Percentiles rank a stretch among this genome's conserved stretches.
Conservation (phyloP, 2,797 vertebrate genomes). For the Ataeniobius toweri region DNA sequence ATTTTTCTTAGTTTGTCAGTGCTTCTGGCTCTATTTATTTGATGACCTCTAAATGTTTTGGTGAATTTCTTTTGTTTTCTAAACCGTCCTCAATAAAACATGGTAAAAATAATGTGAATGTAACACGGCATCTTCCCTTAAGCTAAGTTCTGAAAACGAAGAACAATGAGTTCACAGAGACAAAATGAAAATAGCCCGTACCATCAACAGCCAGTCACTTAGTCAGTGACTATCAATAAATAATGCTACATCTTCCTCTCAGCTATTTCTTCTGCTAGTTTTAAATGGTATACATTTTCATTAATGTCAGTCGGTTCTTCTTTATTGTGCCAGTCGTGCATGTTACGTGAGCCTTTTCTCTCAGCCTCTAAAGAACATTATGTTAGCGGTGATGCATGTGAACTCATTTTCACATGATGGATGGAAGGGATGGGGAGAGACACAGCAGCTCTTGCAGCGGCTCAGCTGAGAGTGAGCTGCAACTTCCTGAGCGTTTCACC, state of each 20-base stretch:
- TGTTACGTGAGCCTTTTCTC: constrained; percentile 62
- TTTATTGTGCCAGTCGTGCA: constrained; percentile 59
- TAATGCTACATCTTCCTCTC: constrained; percentile 58
- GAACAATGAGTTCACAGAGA: constrained; percentile 37
- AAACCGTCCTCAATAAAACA: not conserved
- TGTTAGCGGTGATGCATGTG: constrained; percentile 65
- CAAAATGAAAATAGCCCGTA: constrained; percentile 61
- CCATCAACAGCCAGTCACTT: constrained; percentile 69
- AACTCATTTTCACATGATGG: constrained; percentile 65
- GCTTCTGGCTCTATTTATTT: not conserved
- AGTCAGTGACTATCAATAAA: constrained; percentile 69
- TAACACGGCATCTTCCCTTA: constrained; percentile 22
- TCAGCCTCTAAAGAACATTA: constrained; percentile 66
- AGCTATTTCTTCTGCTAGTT: constrained; percentile 50
- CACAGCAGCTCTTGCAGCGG: constrained; percentile 31
- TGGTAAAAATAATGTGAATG: constrained; percentile 17
- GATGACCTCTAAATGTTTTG: not conserved
- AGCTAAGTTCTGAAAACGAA: constrained; percentile 35
- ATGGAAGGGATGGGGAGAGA: constrained; percentile 41
- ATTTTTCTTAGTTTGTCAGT: not conserved
- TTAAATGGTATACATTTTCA: constrained; percentile 73
- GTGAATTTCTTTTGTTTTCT: not conserved
- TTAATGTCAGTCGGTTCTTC: constrained; percentile 62
- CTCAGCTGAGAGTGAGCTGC: constrained; percentile 37
- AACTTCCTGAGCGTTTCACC: constrained; percentile 43